Evolutionary conservation across 2,113 vertebrate genomes (phyloP).

Genomic region (Todiramphus saurophagus): DNA sequence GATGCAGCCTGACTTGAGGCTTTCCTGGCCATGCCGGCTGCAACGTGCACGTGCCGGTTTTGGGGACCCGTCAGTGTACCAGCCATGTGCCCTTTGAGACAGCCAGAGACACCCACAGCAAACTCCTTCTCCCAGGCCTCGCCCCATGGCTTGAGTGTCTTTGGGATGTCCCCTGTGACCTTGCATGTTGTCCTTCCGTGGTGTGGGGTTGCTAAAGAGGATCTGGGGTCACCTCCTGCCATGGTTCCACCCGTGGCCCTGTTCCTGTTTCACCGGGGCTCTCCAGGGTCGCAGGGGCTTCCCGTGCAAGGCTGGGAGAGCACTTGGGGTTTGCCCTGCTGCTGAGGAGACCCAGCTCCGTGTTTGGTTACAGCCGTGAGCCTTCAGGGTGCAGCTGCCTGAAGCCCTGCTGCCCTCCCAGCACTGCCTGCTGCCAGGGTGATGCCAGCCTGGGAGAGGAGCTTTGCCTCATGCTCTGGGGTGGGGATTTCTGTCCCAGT

Average conservation of each 20-base stretch:
- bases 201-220: not conserved
- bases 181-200: not conserved
- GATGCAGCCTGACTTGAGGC: not conserved
- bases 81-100: accelerated
- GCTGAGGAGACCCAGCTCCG: not conserved
- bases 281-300: not conserved
- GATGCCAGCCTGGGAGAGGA: not conserved
- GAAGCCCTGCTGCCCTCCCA: not conserved
- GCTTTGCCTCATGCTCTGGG: not conserved
- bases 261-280: not conserved
- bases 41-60: accelerated
- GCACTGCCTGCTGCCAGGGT: accelerated
- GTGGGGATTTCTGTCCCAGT: not conserved
- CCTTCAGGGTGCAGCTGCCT: accelerated
- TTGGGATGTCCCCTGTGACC: not conserved
- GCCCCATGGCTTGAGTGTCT: not conserved
- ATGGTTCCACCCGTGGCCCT: too few species aligned
- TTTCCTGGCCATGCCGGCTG: not conserved
- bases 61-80: not conserved
- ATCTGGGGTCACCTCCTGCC: not conserved
- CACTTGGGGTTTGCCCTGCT: not conserved
- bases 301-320: accelerated
- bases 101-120: not conserved
- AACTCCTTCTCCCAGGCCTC: not conserved
- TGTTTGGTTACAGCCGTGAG: accelerated